Evolutionary conservation across 2,113 vertebrate species (phyloP).

Genomic region (Benthochromis sp.): DNA sequence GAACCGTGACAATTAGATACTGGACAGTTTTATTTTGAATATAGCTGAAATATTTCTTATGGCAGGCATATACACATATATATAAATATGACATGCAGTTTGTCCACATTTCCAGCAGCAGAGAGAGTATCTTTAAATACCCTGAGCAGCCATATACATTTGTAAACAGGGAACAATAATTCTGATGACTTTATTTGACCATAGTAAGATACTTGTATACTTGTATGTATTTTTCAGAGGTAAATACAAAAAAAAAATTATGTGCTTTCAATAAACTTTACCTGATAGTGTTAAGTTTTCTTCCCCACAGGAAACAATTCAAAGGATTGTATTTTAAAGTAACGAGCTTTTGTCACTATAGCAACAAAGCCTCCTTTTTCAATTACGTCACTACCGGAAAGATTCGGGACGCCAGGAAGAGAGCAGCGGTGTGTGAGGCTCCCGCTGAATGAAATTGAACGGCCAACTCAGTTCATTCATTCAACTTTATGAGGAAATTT

Average conservation of each 20-base stretch:
- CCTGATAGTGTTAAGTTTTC: too few relatives aligned
- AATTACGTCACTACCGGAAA: constrained; percentile 53
- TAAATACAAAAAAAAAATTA: too few relatives aligned
- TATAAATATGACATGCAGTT: too few relatives aligned
- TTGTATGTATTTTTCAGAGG: too few relatives aligned
- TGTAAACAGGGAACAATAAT: too few relatives aligned
- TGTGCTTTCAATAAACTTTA: too few relatives aligned
- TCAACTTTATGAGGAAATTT: neutral
- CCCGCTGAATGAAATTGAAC: constrained; percentile 42
- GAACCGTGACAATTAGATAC: neutral
- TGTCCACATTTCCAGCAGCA: too few relatives aligned
- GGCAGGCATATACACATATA: neutral
- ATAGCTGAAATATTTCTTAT: neutral
- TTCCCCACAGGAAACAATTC: neutral
- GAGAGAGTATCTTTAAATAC: too few relatives aligned
- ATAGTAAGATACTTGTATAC: too few relatives aligned
- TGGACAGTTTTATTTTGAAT: neutral
- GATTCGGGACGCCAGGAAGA: constrained; percentile 19
- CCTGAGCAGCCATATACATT: too few relatives aligned
- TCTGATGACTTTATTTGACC: too few relatives aligned
- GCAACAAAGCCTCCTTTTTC: constrained; percentile 9
- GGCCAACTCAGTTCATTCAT: constrained; percentile 27
- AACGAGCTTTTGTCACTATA: neutral
- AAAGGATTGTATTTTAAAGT: neutral
- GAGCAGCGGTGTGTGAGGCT: neutral